Base-by-base conservation (phyloP, 2,888 invertebrate species). In the Fragum whitleyi region DNA sequence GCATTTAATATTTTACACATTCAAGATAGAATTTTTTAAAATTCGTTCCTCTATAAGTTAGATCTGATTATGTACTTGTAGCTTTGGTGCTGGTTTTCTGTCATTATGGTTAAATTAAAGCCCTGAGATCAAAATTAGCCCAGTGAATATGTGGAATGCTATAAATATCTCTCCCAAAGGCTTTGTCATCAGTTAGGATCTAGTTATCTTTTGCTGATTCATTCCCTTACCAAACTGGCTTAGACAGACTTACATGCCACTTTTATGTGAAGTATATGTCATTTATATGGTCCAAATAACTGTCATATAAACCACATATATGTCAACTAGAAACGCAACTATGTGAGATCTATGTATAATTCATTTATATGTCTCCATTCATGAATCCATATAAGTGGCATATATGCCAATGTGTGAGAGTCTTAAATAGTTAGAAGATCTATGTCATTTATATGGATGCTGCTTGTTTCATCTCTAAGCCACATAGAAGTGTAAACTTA, bases 371-470 rank as follows among this genome's bases (percentile, higher is more conserved):
- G 51, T 51, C 51, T 51, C 51, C 51, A 51, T 16, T n/a, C 3
- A n/a, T 51, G 51, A 51, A 51, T 16, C n/a, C 51, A 51, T 51
- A 51, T 51, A 51, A 51, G n/a, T 51, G 51, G 21, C 51, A n/a
- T 51, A 51, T 21, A 51, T n/a, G 51, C 14, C n/a, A 51, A 16
- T 51, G 14, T 51, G 51, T 51, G 51, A 51, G 51, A 5, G 19
- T 51, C 51, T 51, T 5, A 51, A 7, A 51, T 21, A 14, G 51
- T 16, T 2, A 51, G 14, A 3, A 7, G 5, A 16, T 7, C 23
- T 59, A 59, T 26, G 59, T 59, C 26, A 59, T 59, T 59, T 59
- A 59, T 59, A 59, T 26, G 59, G 59, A 59, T 59, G 16, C 6
- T 14, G 16, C 59, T 26, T 6, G 5, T 59, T 21, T 21, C n/a